Evolutionary conservation across 1,140 invertebrate genomes (phyloP).

Genomic region (Pachyrhynchus sulphureomaculatus): DNA sequence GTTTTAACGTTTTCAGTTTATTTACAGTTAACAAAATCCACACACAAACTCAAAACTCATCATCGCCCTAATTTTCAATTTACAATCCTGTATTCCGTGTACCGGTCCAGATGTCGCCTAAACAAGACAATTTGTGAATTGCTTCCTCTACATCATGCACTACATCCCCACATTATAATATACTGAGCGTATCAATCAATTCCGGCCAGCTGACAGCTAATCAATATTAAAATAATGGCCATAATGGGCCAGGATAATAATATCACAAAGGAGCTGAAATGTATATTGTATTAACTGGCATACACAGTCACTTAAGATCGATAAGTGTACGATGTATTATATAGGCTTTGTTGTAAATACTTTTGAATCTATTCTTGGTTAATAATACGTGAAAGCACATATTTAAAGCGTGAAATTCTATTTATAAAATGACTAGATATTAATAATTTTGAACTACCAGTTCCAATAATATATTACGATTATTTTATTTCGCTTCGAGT

Average conservation of each 20-base stretch:
- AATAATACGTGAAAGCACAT: not conserved
- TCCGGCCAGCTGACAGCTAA: slow-evolving; percentile 19
- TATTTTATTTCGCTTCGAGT: too few species aligned
- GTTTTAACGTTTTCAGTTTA: too few species aligned
- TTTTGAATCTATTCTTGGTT: not conserved
- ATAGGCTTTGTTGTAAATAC: slow-evolving; percentile 10
- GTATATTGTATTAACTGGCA: slow-evolving; percentile 22
- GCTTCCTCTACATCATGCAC: slow-evolving; percentile 17
- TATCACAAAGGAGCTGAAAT: slow-evolving; percentile 27
- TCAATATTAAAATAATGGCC: slow-evolving; percentile 29
- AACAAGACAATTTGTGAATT: slow-evolving; percentile 28
- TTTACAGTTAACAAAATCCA: not conserved
- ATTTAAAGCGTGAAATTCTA: slow-evolving; percentile 4
- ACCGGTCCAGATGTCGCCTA: slow-evolving; percentile 17
- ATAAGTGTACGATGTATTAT: slow-evolving; percentile 10
- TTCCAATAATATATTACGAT: too few species aligned
- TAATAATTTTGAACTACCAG: too few species aligned
- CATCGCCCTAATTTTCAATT: too few species aligned
- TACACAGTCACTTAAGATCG: slow-evolving; percentile 24
- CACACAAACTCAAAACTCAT: too few species aligned
- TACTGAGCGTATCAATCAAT: slow-evolving; percentile 30
- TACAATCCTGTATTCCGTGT: not conserved
- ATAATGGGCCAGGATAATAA: slow-evolving; percentile 25
- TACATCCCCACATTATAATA: slow-evolving; percentile 26
- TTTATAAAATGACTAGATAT: not conserved